Percentiles rank a stretch among this genome's conserved stretches.
phyloP scores from a whole-genome alignment of 2,797 vertebrate species.

The Vespertilio murinus region DNA sequence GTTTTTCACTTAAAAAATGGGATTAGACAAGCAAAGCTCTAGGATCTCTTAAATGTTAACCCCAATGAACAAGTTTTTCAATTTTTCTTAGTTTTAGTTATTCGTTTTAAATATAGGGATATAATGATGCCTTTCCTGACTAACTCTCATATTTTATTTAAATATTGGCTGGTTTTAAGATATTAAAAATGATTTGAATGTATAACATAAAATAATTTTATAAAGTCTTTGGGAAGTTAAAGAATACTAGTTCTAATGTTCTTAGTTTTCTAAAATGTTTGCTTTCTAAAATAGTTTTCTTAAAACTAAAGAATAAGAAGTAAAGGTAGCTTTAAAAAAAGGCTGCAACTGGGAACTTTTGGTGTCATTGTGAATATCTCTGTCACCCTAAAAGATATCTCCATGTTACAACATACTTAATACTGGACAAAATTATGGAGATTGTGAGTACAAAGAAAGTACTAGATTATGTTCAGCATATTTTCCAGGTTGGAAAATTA shows the following conservation, averaged over 20 bases:
- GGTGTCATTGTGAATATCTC: neutral
- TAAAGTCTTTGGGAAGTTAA: constrained; percentile 31
- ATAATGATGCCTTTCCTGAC: neutral
- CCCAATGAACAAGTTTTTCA: neutral
- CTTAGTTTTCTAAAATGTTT: neutral
- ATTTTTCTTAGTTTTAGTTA: neutral
- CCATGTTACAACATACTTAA: neutral
- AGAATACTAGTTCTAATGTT: neutral
- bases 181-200: neutral
- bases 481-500: constrained; percentile 8
- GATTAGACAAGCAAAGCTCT: neutral
- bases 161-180: constrained; percentile 3
- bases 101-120: neutral
- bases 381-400: neutral
- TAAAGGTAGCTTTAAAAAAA: neutral
- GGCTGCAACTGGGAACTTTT: neutral
- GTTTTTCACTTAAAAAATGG: neutral
- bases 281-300: neutral
- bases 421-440: neutral
- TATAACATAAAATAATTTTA: neutral
- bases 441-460: neutral
- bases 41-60: neutral
- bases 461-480: neutral
- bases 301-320: neutral
- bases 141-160: neutral